Conservation (phyloP, 2,113 vertebrate species). For the Phycodurus eques region DNA sequence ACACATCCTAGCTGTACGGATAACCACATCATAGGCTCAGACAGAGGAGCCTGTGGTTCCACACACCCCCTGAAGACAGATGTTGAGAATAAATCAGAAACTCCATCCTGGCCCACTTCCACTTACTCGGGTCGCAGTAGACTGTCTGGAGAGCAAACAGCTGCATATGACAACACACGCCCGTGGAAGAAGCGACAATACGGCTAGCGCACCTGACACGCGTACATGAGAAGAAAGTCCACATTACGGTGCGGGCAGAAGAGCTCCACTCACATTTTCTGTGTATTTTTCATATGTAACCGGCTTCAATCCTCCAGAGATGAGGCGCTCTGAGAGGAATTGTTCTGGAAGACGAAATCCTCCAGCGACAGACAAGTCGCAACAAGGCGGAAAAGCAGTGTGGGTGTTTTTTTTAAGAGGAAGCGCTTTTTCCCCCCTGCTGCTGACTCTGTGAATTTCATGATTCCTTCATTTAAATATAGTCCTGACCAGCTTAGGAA, state of each 20-base stretch:
- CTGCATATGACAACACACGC: constrained; percentile 73
- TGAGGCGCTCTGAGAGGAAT: constrained; percentile 49
- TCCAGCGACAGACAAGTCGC: constrained; percentile 63
- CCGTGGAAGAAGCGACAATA: constrained; percentile 58
- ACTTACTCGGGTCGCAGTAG: constrained; percentile 53
- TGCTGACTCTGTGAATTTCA: constrained; percentile 65
- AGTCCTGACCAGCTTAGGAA: constrained; percentile 28
- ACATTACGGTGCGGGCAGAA: constrained; percentile 16
- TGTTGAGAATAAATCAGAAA: constrained; percentile 73
- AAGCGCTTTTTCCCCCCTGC: constrained; percentile 39
- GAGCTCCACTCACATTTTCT: constrained; percentile 31
- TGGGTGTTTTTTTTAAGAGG: constrained; percentile 60
- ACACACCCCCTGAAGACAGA: constrained; percentile 77
- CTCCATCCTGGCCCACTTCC: constrained; percentile 43
- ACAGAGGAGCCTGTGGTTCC: constrained; percentile 64
- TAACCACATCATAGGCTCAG: constrained; percentile 62
- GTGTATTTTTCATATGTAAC: constrained; percentile 38
- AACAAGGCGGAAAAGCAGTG: constrained; percentile 63
- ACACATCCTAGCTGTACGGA: constrained; percentile 36
- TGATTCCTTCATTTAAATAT: constrained; percentile 58
- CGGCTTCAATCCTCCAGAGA: constrained; percentile 47
- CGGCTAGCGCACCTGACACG: constrained; percentile 55
- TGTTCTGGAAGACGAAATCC: constrained; percentile 61
- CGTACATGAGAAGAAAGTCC: constrained; percentile 28
- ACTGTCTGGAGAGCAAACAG: constrained; percentile 69